Percentiles rank a stretch among this genome's conserved stretches.
Evolutionary conservation across 2,113 vertebrate species (phyloP).

Genomic region (Nycticorax nycticorax): DNA sequence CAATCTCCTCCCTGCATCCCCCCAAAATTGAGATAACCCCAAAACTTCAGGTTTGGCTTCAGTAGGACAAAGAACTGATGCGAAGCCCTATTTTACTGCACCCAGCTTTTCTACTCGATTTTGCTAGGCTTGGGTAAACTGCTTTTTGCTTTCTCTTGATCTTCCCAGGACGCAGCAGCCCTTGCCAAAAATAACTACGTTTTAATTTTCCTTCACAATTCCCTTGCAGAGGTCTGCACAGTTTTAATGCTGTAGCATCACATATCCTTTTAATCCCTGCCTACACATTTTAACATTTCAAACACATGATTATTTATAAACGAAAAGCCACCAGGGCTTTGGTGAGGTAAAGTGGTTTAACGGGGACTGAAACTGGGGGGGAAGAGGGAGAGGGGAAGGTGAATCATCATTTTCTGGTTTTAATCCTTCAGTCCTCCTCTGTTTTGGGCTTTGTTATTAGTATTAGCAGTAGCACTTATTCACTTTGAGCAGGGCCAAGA

Average conservation of each 20-base stretch:
- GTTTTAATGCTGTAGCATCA: conserved; percentile 29
- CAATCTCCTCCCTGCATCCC: background rate
- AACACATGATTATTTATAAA: conserved; percentile 50
- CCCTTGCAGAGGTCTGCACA: conserved; percentile 26
- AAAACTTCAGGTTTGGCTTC: background rate
- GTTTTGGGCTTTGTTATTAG: conserved; percentile 7
- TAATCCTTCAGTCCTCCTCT: conserved; percentile 25
- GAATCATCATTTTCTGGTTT: conserved; percentile 41
- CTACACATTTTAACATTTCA: conserved; percentile 55
- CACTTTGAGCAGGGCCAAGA: background rate
- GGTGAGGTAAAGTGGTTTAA: conserved; percentile 15
- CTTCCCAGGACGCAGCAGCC: background rate
- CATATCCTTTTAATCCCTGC: conserved; percentile 38
- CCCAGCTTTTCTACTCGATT: background rate
- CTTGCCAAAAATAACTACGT: conserved; percentile 29
- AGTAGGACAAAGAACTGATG: background rate
- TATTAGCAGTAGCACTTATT: conserved; percentile 2
- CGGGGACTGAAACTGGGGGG: background rate
- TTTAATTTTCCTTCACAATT: conserved; percentile 46
- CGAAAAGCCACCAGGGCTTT: conserved; percentile 14
- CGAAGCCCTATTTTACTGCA: background rate
- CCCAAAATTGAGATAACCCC: background rate
- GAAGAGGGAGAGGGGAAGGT: background rate
- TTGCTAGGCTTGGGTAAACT: background rate
- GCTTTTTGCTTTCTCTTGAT: conserved; percentile 22